Evolutionary conservation across 2,113 vertebrate genomes (phyloP).

Genomic region (Clupea harengus): DNA sequence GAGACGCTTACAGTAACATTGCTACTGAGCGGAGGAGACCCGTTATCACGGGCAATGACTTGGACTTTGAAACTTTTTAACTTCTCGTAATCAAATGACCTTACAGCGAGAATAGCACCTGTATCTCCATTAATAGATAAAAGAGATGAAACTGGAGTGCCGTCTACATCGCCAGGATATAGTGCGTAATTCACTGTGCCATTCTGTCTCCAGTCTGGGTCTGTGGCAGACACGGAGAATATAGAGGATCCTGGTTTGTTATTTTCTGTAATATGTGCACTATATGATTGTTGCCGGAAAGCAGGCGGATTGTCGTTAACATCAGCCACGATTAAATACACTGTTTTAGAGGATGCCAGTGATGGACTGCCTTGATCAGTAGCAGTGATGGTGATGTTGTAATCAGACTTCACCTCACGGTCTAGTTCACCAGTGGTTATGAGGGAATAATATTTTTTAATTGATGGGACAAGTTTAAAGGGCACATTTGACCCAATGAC

Average conservation of each 20-base stretch:
- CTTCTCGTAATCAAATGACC: constrained; percentile 75
- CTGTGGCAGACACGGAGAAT: constrained; percentile 65
- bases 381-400: constrained; percentile 65
- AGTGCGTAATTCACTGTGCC: constrained; percentile 70
- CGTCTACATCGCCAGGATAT: constrained; percentile 54
- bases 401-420: constrained; percentile 59
- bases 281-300: constrained; percentile 64
- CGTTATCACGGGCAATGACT: constrained; percentile 66
- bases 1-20: constrained; percentile 65
- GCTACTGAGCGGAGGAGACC: constrained; percentile 71
- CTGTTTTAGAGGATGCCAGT: constrained; percentile 56
- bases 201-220: constrained; percentile 71
- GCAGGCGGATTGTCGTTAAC: constrained; percentile 74
- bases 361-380: constrained; percentile 69
- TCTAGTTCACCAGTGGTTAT: constrained; percentile 58
- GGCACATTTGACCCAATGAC: constrained; percentile 59
- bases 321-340: constrained; percentile 69
- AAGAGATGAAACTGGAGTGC: constrained; percentile 64
- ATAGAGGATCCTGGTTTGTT: constrained; percentile 71
- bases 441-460: constrained; percentile 69
- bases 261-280: constrained; percentile 71
- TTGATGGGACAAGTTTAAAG: constrained; percentile 70
- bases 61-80: constrained; percentile 60
- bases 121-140: constrained; percentile 75
- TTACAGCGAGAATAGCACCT: constrained; percentile 69